Evolutionary conservation across 2,113 vertebrate species (phyloP).

Genomic region (Daboia siamensis): DNA sequence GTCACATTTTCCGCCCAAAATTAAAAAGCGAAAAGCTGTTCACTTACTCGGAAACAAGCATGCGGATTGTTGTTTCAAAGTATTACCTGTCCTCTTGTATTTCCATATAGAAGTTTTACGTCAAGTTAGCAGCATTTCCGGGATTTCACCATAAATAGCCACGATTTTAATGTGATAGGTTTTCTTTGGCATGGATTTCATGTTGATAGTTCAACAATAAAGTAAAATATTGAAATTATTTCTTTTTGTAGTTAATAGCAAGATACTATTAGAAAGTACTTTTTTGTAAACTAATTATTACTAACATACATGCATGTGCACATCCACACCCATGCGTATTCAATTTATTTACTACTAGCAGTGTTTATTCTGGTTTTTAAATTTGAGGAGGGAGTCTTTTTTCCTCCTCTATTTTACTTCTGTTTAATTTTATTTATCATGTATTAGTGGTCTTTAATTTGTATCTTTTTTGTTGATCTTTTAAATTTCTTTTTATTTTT

Average conservation of each 20-base stretch:
- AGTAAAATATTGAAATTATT: background rate
- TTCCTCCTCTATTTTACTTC: background rate
- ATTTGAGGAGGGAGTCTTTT: background rate
- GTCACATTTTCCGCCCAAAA: no score
- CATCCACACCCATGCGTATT: background rate
- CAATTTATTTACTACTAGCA: background rate
- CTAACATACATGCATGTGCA: background rate
- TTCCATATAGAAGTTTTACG: background rate
- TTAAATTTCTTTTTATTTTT: background rate
- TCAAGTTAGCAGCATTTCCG: background rate
- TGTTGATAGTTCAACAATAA: background rate
- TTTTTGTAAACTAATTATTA: background rate
- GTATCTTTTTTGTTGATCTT: background rate
- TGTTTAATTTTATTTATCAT: background rate
- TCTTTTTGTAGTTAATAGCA: background rate
- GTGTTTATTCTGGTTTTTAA: background rate
- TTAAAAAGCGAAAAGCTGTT: no score
- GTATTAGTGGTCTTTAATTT: background rate
- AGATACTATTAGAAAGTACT: background rate
- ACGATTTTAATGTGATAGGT: background rate
- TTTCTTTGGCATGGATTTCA: background rate
- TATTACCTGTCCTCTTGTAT: background rate
- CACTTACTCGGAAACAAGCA: background rate
- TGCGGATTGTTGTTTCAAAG: background rate
- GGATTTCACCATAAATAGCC: background rate